Percentiles rank a stretch among this genome's conserved stretches.
Conservation (phyloP, 2,888 invertebrate species). For the Tetanocera ferruginea region DNA sequence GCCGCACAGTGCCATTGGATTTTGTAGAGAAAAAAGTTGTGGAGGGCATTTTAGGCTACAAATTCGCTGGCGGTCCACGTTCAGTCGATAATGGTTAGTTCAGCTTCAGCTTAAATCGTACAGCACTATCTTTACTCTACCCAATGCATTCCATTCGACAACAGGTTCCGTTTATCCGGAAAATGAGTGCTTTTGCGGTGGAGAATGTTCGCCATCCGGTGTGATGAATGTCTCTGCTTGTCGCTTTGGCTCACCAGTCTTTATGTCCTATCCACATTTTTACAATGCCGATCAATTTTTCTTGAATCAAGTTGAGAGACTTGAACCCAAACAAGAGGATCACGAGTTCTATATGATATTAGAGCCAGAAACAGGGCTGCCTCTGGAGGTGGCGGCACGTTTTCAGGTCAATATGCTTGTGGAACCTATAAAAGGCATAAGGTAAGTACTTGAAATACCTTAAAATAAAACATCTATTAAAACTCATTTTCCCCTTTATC, state of each 20-base stretch:
- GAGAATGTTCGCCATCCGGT: conserved; percentile 80
- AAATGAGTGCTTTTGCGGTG: conserved; percentile 81
- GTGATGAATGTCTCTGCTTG: conserved; percentile 84
- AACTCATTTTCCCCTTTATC: background rate
- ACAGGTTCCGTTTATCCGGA: conserved; percentile 74
- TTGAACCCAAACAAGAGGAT: conserved; percentile 75
- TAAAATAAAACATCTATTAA: background rate
- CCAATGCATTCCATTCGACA: conserved; percentile 44
- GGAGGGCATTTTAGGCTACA: conserved; percentile 76
- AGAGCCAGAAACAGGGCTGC: conserved; percentile 82
- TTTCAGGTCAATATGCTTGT: conserved; percentile 85
- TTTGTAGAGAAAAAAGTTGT: conserved; percentile 73
- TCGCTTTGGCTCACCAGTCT: conserved; percentile 84
- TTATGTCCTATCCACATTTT: conserved; percentile 89
- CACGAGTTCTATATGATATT: conserved; percentile 84
- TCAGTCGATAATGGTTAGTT: conserved; percentile 78
- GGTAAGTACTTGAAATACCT: conserved; percentile 72
- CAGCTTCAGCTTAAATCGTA: background rate
- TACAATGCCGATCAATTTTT: conserved; percentile 81
- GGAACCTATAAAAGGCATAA: conserved; percentile 75
- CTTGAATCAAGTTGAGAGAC: conserved; percentile 76
- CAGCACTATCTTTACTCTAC: background rate
- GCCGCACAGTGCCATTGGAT: conserved; percentile 77
- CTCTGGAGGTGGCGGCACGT: conserved; percentile 81
- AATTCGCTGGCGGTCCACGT: conserved; percentile 75